Conservation (phyloP, 1,140 invertebrate species). For the Tribolium castaneum region DNA sequence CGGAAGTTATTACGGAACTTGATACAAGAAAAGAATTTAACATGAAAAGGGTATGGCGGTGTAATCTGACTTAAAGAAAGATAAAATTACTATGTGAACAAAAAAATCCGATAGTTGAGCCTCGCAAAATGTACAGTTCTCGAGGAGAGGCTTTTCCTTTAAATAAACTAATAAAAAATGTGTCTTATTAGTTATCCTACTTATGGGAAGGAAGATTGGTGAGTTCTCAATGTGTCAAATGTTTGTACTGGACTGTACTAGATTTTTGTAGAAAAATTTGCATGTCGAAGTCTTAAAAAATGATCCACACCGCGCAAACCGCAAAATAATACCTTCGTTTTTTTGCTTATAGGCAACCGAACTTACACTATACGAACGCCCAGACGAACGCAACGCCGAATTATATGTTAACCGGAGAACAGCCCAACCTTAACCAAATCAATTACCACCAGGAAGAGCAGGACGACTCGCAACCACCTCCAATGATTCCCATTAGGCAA, state of each 20-base stretch:
- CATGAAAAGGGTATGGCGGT: too few species aligned
- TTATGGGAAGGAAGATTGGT: constrained; percentile 73
- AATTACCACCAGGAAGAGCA: constrained; percentile 46
- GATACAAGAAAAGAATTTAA: too few species aligned
- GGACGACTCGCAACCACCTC: constrained; percentile 65
- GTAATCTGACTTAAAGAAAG: too few species aligned
- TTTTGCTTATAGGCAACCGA: constrained; percentile 62
- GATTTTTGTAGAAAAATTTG: constrained; percentile 16
- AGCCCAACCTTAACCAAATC: constrained; percentile 37
- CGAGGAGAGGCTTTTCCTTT: not conserved
- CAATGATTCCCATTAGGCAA: constrained; percentile 67
- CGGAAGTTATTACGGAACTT: too few species aligned
- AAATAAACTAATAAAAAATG: constrained; percentile 25
- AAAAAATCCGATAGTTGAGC: not conserved
- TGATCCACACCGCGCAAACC: too few species aligned
- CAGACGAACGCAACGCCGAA: constrained; percentile 48
- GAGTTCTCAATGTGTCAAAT: constrained; percentile 61
- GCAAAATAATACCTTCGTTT: not conserved
- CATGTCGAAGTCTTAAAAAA: not conserved
- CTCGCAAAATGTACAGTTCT: not conserved
- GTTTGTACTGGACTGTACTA: constrained; percentile 25
- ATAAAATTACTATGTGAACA: too few species aligned
- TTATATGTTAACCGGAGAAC: constrained; percentile 53
- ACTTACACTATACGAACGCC: constrained; percentile 64
- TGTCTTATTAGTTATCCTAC: constrained; percentile 69